Percentiles rank a stretch among this genome's conserved stretches.
These are phyloP conservation scores for Oikopleura vanhoeffeni DNA, from an alignment of 23 tunicate genomes.

Conservation along the genomic window DNA sequence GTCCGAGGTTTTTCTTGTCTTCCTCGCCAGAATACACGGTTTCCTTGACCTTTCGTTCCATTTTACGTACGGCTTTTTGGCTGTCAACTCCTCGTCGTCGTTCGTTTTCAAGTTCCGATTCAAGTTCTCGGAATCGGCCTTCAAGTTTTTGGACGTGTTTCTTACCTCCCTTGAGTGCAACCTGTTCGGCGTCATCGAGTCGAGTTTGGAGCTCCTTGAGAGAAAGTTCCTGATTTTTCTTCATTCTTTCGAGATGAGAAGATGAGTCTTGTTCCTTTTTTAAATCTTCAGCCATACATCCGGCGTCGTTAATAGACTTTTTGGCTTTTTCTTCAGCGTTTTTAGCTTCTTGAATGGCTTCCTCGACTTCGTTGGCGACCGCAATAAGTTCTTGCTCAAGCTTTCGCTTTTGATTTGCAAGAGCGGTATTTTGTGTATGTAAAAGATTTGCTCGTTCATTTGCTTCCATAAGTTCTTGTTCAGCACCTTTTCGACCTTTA, in stretches of 20 bases:
- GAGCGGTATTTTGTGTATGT: no score
- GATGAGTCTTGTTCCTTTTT: slow-evolving; percentile 44
- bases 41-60: slow-evolving; percentile 83
- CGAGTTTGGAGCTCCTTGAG: slow-evolving; percentile 22
- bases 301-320: no score
- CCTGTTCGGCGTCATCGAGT: slow-evolving; percentile 21
- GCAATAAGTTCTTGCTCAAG: no score
- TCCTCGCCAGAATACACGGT: slow-evolving; percentile 15
- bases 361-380: slow-evolving; percentile 73
- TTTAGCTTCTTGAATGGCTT: no score
- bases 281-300: slow-evolving; percentile 41
- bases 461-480: no score
- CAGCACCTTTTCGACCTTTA: no score
- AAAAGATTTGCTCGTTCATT: no score
- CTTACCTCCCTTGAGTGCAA: slow-evolving; percentile 22
- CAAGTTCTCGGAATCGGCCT: slow-evolving; percentile 24
- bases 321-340: no score
- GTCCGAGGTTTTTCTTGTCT: slow-evolving; percentile 38
- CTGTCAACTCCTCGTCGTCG: slow-evolving; percentile 90
- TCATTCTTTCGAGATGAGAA: slow-evolving; percentile 21
- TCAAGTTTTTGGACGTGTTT: slow-evolving; percentile 21
- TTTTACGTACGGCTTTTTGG: slow-evolving; percentile 61
- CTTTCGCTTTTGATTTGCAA: no score
- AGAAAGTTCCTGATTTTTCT: no score
- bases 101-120: no score